phyloP scores from a whole-genome alignment of 2,888 invertebrate genomes.

The Ormia ochracea region DNA sequence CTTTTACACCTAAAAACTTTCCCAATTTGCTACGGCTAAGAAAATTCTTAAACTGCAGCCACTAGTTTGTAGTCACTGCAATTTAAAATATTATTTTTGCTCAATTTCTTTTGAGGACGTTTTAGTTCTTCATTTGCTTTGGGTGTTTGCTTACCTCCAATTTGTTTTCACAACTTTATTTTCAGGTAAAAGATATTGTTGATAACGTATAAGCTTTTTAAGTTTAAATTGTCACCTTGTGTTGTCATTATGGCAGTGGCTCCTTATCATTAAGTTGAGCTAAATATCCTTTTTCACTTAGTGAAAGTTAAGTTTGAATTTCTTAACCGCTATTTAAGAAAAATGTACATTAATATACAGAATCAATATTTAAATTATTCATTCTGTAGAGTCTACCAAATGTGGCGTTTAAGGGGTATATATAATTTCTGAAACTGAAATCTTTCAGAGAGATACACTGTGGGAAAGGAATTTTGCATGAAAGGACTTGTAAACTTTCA shows the following conservation, averaged over 20 bases:
- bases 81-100: slow-evolving; percentile 32
- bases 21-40: background rate
- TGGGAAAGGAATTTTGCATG: too few species aligned
- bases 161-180: background rate
- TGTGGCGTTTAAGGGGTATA: too few species aligned
- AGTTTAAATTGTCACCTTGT: slow-evolving; percentile 59
- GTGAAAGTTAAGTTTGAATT: slow-evolving; percentile 17
- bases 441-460: too few species aligned
- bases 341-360: background rate
- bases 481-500: too few species aligned
- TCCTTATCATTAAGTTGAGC: slow-evolving; percentile 38
- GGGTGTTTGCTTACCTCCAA: background rate
- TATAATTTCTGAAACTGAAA: too few species aligned
- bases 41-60: background rate
- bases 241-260: slow-evolving; percentile 38
- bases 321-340: background rate
- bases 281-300: background rate
- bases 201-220: slow-evolving; percentile 54
- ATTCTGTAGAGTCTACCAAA: too few species aligned
- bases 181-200: slow-evolving; percentile 49
- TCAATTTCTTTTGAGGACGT: background rate
- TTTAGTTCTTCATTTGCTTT: background rate
- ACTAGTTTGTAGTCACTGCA: background rate
- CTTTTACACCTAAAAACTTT: background rate
- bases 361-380: too few species aligned